These are phyloP conservation scores for Channa maculata DNA, from an alignment of 2,113 vertebrate species.

Conservation along the genomic window DNA sequence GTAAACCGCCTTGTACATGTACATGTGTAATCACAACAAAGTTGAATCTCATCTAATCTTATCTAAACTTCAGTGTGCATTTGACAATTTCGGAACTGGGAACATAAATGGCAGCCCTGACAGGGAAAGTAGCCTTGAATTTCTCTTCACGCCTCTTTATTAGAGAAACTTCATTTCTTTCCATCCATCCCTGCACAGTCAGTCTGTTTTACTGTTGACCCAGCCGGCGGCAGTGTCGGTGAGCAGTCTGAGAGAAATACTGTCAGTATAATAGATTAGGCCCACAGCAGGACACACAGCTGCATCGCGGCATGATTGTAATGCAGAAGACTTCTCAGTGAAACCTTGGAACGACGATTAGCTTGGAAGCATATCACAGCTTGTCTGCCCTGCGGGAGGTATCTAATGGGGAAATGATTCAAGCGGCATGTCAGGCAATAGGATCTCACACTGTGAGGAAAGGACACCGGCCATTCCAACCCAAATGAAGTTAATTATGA, in stretches of 20 bases:
- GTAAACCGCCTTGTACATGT: no score
- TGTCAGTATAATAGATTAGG: conserved; percentile 57
- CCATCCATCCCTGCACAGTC: conserved; percentile 18
- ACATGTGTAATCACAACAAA: no score
- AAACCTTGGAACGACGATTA: conserved; percentile 61
- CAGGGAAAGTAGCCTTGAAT: conserved; percentile 33
- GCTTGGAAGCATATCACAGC: conserved; percentile 65
- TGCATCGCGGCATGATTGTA: conserved; percentile 46
- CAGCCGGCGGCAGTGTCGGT: conserved; percentile 11
- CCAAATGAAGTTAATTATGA: conserved; percentile 6
- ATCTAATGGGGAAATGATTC: conserved; percentile 55
- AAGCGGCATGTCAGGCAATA: conserved; percentile 24
- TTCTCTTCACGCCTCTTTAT: conserved; percentile 12
- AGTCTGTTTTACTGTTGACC: conserved; percentile 35
- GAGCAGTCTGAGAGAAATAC: conserved; percentile 41
- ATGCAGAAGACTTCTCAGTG: conserved; percentile 54
- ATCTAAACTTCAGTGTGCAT: no score
- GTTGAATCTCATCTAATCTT: no score
- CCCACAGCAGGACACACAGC: conserved; percentile 51
- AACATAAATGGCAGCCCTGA: conserved; percentile 22
- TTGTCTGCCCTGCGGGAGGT: conserved; percentile 45
- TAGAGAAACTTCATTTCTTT: conserved; percentile 33
- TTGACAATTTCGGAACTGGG: conserved; percentile 18
- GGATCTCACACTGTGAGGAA: conserved; percentile 17
- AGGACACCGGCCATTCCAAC: not conserved